Base-by-base conservation (phyloP, 2,113 vertebrate species). In the Plestiodon gilberti region DNA sequence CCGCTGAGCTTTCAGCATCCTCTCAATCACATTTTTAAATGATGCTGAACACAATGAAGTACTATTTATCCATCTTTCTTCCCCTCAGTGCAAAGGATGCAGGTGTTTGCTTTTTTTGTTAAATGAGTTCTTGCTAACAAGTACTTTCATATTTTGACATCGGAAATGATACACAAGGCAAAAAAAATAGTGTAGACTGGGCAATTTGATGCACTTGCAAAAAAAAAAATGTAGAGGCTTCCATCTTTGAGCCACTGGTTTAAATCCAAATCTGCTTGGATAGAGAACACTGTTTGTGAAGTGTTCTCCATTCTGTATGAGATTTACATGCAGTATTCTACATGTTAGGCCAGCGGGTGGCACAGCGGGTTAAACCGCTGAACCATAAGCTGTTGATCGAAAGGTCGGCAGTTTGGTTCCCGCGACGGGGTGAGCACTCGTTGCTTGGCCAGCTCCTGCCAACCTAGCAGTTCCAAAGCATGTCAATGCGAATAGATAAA, bases 91-190 rank as follows among this genome's bases (percentile, higher is more conserved):
- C 6, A 88, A 75, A 71, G 69, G 59, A 71, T 89, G 64, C 8
- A 69, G 38, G 55, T 79, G 48, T 14, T 55, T 90, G 33, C 43
- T 83, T 13, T 57, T n/a, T 81, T 85, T 76, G 28, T 65, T 86
- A 22, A 82, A 28, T 4, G 64, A 7, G 20, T 35, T 77, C 69
- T 7, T 87, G 20, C 6, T 78, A 70, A 61, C 48, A 35, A 48
- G 38, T 78, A 65, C 40, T 83, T 88, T 82, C 30, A 83, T 28
- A 52, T 88, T 59, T 71, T 59, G 17, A 52, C 43, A 78, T 25
- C 35, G 10, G 77, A 83, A 76, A 57, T 22, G 20, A 77, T 14
- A 78, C 22, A 35, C 15, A 82, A 48, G n/a, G 48, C 23, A 48
- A 33, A 65, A 59, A 77, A 14, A n/a, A 79, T 7, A 38, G 23